Percentiles rank a stretch among this genome's conserved stretches.
Evolutionary conservation across 1,140 invertebrate genomes (phyloP).

Genomic region (Apolygus lucorum): DNA sequence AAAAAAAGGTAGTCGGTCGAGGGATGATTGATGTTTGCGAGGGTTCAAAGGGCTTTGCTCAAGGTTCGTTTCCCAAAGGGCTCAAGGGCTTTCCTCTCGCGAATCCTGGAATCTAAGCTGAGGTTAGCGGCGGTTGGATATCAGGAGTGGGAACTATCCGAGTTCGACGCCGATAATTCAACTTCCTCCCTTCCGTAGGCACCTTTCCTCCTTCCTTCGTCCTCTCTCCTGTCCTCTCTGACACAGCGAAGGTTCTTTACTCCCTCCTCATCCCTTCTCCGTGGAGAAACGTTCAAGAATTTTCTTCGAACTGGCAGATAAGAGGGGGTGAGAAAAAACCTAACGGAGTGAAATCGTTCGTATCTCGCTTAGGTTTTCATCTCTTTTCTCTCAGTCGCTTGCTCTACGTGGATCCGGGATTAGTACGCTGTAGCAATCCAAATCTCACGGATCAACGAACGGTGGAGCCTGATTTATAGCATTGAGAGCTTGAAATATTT

Average conservation of each 20-base stretch:
- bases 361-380: no score
- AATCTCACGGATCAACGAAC: not conserved
- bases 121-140: not conserved
- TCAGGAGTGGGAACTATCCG: constrained; percentile 8
- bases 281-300: not conserved
- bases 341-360: no score
- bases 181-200: not conserved
- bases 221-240: not conserved
- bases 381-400: no score
- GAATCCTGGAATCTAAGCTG: not conserved
- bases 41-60: constrained; percentile 6
- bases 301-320: not conserved
- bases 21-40: constrained; percentile 7
- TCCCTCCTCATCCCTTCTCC: not conserved
- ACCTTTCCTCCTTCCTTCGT: not conserved
- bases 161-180: constrained; percentile 8
- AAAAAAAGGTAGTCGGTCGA: not conserved
- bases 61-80: constrained; percentile 14
- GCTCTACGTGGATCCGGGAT: no score
- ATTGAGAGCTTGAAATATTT: no score
- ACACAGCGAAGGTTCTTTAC: no score
- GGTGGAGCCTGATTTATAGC: no score
- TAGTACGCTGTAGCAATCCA: not conserved
- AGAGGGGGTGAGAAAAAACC: not conserved
- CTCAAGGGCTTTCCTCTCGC: constrained; percentile 4